Conservation (phyloP, 92 coral and sea anemone species). For the Heteractis magnifica region DNA sequence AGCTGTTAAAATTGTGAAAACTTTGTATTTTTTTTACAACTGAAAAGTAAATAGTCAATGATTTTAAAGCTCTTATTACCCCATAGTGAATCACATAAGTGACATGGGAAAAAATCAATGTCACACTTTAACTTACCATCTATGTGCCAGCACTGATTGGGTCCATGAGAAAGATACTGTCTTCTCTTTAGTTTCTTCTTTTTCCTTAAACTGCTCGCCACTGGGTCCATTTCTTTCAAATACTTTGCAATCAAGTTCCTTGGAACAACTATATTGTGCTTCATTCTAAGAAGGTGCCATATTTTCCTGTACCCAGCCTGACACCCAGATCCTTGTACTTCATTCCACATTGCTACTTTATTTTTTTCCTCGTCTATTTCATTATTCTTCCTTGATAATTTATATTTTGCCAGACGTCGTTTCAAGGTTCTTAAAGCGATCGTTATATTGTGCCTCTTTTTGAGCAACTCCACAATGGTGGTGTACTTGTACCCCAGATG, state of each 20-base stretch:
- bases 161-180: slow-evolving; percentile 35
- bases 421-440: slow-evolving; percentile 49
- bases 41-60: no score
- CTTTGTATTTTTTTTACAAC: no score
- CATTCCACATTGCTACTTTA: slow-evolving; percentile 34
- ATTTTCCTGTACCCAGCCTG: slow-evolving; percentile 61
- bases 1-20: no score
- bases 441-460: not conserved
- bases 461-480: not conserved
- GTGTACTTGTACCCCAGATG: slow-evolving; percentile 46
- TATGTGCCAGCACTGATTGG: slow-evolving; percentile 11
- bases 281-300: slow-evolving; percentile 55
- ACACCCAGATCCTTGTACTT: slow-evolving; percentile 56
- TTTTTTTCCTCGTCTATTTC: slow-evolving; percentile 38
- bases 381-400: slow-evolving; percentile 42
- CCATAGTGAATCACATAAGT: no score
- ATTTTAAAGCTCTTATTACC: no score
- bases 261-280: slow-evolving; percentile 47
- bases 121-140: not conserved
- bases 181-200: slow-evolving; percentile 37
- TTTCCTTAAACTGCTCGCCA: slow-evolving; percentile 45
- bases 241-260: slow-evolving; percentile 51
- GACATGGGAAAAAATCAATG: no score
- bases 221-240: slow-evolving; percentile 54
- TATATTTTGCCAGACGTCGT: slow-evolving; percentile 43